Evolutionary conservation across 2,888 invertebrate species (phyloP).

Genomic region (Copidosoma aretas): DNA sequence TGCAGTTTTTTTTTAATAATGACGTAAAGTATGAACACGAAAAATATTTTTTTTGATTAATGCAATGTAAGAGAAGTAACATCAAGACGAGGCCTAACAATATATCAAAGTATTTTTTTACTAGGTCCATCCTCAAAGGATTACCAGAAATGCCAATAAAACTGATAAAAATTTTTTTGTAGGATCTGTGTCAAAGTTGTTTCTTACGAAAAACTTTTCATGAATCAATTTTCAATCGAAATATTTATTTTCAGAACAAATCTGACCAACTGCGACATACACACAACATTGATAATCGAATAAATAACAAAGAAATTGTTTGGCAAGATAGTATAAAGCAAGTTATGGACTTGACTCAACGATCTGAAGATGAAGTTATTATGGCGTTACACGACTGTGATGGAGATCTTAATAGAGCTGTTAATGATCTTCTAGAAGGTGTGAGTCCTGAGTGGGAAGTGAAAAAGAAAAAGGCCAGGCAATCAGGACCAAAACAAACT

Average conservation of each 20-base stretch:
- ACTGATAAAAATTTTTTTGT: too few relatives aligned
- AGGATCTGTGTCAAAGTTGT: too few relatives aligned
- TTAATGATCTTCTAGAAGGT: slow-evolving; percentile 81
- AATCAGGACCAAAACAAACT: slow-evolving; percentile 65
- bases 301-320: slow-evolving; percentile 69
- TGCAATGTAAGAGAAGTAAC: too few relatives aligned
- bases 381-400: slow-evolving; percentile 93
- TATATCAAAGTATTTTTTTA: too few relatives aligned
- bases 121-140: too few relatives aligned
- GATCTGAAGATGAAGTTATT: slow-evolving; percentile 88
- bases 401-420: slow-evolving; percentile 84
- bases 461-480: slow-evolving; percentile 86
- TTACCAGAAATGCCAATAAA: too few relatives aligned
- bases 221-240: too few relatives aligned
- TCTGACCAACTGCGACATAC: slow-evolving; percentile 77
- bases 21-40: too few relatives aligned
- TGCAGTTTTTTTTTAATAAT: too few relatives aligned
- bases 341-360: slow-evolving; percentile 89
- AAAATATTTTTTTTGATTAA: too few relatives aligned
- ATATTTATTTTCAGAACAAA: slow-evolving; percentile 69
- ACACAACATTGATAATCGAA: slow-evolving; percentile 66
- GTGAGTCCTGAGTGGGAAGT: slow-evolving; percentile 86
- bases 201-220: too few relatives aligned
- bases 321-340: slow-evolving; percentile 76
- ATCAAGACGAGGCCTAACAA: too few relatives aligned